A percentile compares a stretch with the other conserved stretches of the same genome.
These are phyloP conservation scores for Panurus biarmicus DNA, from an alignment of 2,113 vertebrate species.

Conservation along the genomic window DNA sequence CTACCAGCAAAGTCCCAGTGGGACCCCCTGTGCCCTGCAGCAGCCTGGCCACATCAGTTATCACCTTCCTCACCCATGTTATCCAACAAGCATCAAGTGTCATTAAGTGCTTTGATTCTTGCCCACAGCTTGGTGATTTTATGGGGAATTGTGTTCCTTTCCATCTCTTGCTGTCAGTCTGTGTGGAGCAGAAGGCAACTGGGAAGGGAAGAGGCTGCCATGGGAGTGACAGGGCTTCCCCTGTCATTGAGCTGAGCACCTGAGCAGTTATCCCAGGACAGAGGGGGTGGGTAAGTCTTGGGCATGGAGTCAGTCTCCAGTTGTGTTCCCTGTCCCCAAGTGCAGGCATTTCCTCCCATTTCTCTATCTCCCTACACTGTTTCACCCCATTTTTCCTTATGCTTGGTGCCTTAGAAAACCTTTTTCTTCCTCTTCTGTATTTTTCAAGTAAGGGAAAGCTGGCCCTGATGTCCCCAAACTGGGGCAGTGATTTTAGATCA, in stretches of 20 bases:
- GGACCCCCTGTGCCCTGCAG: neutral
- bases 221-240: neutral
- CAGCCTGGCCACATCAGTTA: neutral
- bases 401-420: neutral
- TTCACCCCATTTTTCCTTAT: neutral
- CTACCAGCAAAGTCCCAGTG: neutral
- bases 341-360: neutral
- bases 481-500: neutral
- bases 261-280: neutral
- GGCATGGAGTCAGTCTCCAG: neutral
- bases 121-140: neutral
- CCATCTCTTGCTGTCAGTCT: neutral
- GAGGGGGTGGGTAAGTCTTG: neutral
- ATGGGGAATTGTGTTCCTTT: neutral
- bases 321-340: neutral
- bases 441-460: neutral
- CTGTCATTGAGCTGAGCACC: neutral
- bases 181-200: neutral
- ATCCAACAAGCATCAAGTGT: neutral
- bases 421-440: neutral
- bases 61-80: fast-evolving
- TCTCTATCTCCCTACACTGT: neutral
- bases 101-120: neutral
- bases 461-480: too few species aligned
- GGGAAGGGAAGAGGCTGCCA: neutral